Percentiles rank a stretch among this genome's conserved stretches.
Evolutionary conservation across 2,888 invertebrate genomes (phyloP).

Genomic region (Dermolepida albohirtum): DNA sequence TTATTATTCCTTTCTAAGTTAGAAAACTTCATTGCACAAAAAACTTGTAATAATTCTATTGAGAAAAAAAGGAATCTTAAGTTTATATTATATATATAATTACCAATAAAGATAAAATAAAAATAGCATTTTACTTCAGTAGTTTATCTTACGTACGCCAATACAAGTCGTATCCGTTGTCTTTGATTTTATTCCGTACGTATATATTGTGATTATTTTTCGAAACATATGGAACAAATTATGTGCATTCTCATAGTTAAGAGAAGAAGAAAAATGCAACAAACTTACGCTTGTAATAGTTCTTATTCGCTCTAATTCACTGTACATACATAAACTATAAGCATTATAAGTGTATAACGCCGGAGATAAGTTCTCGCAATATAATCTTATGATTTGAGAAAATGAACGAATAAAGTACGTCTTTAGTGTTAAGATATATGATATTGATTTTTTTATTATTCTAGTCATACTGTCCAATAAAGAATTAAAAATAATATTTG

Average conservation of each 20-base stretch:
- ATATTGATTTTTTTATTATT: slow-evolving; percentile 40
- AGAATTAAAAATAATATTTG: slow-evolving; percentile 13
- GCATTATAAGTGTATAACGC: not conserved
- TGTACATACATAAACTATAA: slow-evolving; percentile 13
- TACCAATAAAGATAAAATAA: too few relatives aligned
- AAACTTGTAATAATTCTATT: too few relatives aligned
- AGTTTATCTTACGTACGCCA: not conserved
- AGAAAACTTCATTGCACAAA: too few relatives aligned
- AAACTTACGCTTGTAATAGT: slow-evolving; percentile 11
- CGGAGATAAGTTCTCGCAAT: too few relatives aligned
- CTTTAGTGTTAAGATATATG: slow-evolving; percentile 22
- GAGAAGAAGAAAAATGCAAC: not conserved
- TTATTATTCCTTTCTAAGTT: too few relatives aligned
- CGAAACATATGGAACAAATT: slow-evolving; percentile 16
- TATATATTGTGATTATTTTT: not conserved
- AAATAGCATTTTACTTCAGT: not conserved
- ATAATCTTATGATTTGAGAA: too few relatives aligned
- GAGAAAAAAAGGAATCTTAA: too few relatives aligned
- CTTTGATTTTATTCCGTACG: not conserved
- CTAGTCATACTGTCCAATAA: slow-evolving; percentile 41
- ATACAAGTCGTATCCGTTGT: not conserved
- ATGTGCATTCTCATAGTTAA: slow-evolving; percentile 15
- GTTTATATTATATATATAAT: too few relatives aligned
- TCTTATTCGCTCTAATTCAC: not conserved
- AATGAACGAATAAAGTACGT: not conserved